Conservation (phyloP, 2,113 vertebrate species). For the Redunca redunca region DNA sequence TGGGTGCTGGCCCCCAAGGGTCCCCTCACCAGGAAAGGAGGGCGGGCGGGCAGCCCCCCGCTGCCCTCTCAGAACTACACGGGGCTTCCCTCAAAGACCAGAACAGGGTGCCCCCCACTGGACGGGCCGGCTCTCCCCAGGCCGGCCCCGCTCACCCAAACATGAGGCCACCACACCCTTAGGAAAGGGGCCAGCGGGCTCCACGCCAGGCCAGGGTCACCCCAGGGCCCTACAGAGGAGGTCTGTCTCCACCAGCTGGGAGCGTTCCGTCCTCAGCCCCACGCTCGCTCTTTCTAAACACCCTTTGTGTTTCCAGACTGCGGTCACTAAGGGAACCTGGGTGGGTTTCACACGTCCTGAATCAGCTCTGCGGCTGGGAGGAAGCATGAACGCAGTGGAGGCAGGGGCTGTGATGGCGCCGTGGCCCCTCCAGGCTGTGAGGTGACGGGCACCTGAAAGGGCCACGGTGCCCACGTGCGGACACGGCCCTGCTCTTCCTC, state of each 20-base stretch:
- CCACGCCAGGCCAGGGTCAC: background rate
- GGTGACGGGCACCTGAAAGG: no score
- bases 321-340: background rate
- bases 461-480: background rate
- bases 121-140: background rate
- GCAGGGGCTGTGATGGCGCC: rapidly evolving
- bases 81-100: rapidly evolving
- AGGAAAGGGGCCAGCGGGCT: background rate
- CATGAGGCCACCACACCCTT: background rate
- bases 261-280: background rate
- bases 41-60: rapidly evolving
- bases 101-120: rapidly evolving
- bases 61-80: background rate
- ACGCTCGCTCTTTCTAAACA: rapidly evolving
- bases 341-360: no score
- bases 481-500: no score
- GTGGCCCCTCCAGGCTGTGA: background rate
- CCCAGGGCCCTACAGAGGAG: background rate
- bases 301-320: background rate
- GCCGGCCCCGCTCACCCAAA: background rate
- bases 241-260: background rate
- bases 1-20: background rate
- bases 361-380: background rate
- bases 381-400: no score
- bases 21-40: background rate